These are phyloP conservation scores for Benitochromis conjunctus DNA, from an alignment of 2,113 vertebrate genomes.

Conservation along the genomic window DNA sequence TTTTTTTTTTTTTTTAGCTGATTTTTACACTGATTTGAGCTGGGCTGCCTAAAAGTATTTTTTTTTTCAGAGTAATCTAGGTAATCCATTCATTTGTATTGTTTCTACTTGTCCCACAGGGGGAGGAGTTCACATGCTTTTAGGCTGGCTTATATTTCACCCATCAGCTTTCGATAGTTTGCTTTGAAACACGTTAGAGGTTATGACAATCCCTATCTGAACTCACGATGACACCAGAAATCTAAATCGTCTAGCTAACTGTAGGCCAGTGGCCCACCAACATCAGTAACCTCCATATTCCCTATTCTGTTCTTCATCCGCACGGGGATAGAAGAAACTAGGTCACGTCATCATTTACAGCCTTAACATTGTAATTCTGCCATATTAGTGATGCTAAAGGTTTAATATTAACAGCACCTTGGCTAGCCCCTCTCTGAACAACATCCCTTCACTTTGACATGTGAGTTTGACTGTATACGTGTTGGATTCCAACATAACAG, in stretches of 20 bases:
- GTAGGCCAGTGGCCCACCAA: neutral
- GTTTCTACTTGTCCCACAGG: neutral
- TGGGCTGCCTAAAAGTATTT: neutral
- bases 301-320: neutral
- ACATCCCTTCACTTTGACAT: accelerated
- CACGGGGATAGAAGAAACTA: neutral
- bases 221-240: neutral
- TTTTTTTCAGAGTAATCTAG: neutral
- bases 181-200: neutral
- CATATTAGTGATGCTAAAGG: neutral
- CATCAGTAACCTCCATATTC: accelerated
- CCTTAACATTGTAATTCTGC: neutral
- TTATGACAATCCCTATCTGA: neutral
- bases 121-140: neutral
- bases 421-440: neutral
- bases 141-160: neutral
- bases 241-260: neutral
- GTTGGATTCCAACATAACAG: neutral
- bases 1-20: neutral
- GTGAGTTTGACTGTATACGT: neutral
- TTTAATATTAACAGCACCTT: neutral
- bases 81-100: neutral
- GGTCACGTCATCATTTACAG: neutral
- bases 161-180: neutral
- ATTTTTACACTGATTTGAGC: neutral